Evolutionary conservation across 1,140 invertebrate species (phyloP).

Genomic region (Conus ventricosus): DNA sequence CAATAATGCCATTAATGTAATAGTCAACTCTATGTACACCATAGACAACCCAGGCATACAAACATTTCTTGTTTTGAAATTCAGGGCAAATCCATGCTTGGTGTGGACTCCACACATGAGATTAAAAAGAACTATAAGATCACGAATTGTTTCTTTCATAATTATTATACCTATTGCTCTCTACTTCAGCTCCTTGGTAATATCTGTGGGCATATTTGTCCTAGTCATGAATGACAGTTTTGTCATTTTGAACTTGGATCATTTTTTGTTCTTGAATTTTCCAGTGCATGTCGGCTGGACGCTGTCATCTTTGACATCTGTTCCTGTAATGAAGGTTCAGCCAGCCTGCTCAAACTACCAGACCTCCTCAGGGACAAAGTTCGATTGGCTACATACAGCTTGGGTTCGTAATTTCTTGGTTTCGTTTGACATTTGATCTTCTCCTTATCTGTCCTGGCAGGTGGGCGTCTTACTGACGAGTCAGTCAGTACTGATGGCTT

Average conservation of each 20-base stretch:
- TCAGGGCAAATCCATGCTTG: no score
- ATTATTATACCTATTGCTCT: no score
- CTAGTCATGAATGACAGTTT: background rate
- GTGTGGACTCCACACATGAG: no score
- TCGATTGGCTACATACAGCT: constrained; percentile 60
- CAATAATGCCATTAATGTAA: no score
- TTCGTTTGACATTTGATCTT: constrained; percentile 7
- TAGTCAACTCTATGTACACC: no score
- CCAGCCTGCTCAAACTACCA: constrained; percentile 53
- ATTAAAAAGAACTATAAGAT: no score
- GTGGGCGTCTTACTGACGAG: background rate
- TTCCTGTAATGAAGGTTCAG: constrained; percentile 19
- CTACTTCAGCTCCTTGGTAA: no score
- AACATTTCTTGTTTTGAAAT: no score
- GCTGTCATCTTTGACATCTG: background rate
- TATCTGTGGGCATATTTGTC: no score
- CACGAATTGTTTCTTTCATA: no score
- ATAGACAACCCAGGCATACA: no score
- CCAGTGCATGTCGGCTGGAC: background rate
- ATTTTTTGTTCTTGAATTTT: background rate
- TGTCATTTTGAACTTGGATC: background rate
- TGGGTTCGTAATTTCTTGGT: constrained; percentile 53
- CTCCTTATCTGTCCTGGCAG: background rate
- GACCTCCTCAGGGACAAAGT: constrained; percentile 59
- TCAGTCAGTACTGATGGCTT: background rate